Percentiles rank a stretch among this genome's conserved stretches.
These are phyloP conservation scores for Tiphia femorata DNA, from an alignment of 2,888 invertebrate genomes.

Conservation along the genomic window DNA sequence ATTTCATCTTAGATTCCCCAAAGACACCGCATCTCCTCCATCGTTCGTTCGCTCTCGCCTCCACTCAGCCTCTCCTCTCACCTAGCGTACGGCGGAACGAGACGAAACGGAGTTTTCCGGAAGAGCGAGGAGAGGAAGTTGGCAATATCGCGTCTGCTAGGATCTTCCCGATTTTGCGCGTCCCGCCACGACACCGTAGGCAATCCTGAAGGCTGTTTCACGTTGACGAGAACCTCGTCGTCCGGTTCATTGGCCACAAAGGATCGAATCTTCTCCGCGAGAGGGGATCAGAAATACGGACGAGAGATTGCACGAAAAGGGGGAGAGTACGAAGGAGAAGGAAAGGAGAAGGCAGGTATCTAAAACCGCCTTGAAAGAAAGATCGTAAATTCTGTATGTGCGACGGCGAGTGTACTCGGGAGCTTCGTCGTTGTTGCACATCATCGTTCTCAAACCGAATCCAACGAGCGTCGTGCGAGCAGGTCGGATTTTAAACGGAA, in stretches of 20 bases:
- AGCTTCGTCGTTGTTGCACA: too few species aligned
- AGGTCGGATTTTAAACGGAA: too few species aligned
- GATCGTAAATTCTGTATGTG: too few species aligned
- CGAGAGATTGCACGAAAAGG: neutral
- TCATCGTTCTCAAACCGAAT: too few species aligned
- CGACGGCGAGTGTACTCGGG: too few species aligned
- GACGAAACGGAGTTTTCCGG: constrained; percentile 24
- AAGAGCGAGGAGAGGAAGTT: constrained; percentile 33
- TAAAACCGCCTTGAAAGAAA: too few species aligned
- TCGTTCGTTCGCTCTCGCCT: constrained; percentile 5
- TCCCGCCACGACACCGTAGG: constrained; percentile 26
- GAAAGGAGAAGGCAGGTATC: neutral
- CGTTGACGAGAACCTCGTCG: constrained; percentile 32
- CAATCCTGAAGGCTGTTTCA: constrained; percentile 41
- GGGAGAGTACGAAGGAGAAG: neutral
- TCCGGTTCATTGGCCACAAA: constrained; percentile 40
- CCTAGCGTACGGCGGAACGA: neutral
- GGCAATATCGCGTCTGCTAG: constrained; percentile 43
- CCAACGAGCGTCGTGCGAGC: too few species aligned
- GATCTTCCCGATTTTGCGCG: constrained; percentile 44
- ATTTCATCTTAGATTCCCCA: constrained; percentile 23
- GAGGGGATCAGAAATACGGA: neutral
- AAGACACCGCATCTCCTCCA: constrained; percentile 25
- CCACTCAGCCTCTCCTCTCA: too few species aligned
- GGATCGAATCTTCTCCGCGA: constrained; percentile 23